Percentiles rank a stretch among this genome's conserved stretches.
Conservation (phyloP, 2,797 vertebrate genomes). For the Buceros bicornis region DNA sequence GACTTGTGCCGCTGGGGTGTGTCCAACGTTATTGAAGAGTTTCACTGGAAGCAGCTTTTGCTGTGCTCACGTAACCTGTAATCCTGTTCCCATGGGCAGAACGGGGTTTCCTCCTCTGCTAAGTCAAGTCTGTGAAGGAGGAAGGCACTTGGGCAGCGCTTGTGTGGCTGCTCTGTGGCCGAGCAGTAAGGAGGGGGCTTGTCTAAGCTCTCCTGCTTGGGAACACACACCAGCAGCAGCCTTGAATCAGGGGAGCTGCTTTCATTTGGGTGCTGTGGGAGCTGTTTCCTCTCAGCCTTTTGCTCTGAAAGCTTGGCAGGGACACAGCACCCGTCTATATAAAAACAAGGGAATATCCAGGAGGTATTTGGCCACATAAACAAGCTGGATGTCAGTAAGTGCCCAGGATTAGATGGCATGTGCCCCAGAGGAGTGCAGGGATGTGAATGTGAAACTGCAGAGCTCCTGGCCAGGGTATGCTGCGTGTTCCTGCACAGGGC, state of each 20-base stretch:
- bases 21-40: neutral
- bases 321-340: neutral
- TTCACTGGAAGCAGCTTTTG: neutral
- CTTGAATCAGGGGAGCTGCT: neutral
- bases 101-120: neutral
- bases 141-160: neutral
- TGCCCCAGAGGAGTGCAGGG: neutral
- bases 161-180: neutral
- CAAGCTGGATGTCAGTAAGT: neutral
- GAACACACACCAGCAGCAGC: neutral
- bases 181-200: neutral
- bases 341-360: slow-evolving; percentile 3
- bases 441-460: neutral
- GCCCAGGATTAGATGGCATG: neutral
- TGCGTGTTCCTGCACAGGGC: neutral
- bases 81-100: neutral
- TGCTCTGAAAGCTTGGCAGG: neutral
- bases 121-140: neutral
- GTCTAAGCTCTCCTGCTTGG: neutral
- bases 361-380: slow-evolving; percentile 26
- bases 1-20: neutral
- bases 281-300: neutral
- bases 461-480: neutral
- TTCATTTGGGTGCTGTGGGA: neutral
- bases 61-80: neutral